Percentiles rank a stretch among this genome's conserved stretches.
These are phyloP conservation scores for Pseudeuparius sepicola DNA, from an alignment of 2,888 invertebrate genomes.

Conservation along the genomic window DNA sequence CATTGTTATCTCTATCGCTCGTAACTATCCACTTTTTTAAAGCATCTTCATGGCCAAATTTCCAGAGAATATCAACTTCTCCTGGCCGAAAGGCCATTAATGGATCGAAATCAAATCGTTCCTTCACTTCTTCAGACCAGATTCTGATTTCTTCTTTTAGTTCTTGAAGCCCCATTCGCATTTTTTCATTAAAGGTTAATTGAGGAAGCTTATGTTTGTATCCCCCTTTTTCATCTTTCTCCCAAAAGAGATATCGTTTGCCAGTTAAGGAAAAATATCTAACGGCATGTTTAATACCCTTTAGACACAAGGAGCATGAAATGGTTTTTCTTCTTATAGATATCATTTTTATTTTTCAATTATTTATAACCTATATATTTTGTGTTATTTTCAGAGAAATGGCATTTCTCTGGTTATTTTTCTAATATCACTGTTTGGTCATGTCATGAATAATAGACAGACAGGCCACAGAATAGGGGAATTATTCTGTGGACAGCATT, in stretches of 20 bases:
- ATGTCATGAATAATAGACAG: no score
- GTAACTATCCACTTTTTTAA: slow-evolving; percentile 65
- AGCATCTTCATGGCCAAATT: slow-evolving; percentile 51
- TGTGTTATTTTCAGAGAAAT: no score
- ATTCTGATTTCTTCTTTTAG: slow-evolving; percentile 56
- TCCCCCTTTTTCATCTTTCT: slow-evolving; percentile 50
- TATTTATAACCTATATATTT: no score
- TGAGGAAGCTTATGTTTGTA: slow-evolving; percentile 40
- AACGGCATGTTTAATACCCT: no score
- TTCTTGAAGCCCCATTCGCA: slow-evolving; percentile 55
- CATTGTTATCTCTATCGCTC: slow-evolving; percentile 68
- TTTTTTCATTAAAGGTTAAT: slow-evolving; percentile 43
- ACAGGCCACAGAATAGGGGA: no score
- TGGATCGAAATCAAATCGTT: slow-evolving; percentile 43
- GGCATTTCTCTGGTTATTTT: no score
- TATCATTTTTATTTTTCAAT: no score
- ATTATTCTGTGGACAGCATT: no score
- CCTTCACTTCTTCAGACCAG: slow-evolving; percentile 57
- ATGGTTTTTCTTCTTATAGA: no score
- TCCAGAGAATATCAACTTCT: slow-evolving; percentile 66
- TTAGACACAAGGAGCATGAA: no score
- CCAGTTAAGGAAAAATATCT: no score
- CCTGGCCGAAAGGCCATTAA: slow-evolving; percentile 44
- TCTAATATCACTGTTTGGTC: no score
- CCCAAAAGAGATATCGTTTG: slow-evolving; percentile 43